Conservation (phyloP, 2,797 vertebrate species). For the Falco cherrug region DNA sequence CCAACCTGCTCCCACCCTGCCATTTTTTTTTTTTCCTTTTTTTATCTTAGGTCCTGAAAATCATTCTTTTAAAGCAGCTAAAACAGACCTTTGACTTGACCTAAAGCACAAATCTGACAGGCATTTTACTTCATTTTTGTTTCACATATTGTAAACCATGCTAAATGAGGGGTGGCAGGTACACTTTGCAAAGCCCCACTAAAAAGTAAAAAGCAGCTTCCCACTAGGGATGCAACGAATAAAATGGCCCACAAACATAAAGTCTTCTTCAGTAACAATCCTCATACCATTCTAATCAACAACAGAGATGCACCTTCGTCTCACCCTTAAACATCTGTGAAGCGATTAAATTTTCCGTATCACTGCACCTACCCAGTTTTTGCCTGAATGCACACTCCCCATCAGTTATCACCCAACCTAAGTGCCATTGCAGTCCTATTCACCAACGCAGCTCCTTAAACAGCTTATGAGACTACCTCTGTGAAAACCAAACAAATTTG, state of each 20-base stretch:
- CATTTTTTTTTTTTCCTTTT: background rate
- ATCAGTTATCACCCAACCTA: fast-evolving
- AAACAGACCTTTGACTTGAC: background rate
- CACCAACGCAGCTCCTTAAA: background rate
- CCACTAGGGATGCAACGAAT: background rate
- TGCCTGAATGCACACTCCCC: background rate
- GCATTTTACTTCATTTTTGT: too few relatives aligned
- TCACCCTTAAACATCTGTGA: background rate
- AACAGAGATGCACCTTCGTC: background rate
- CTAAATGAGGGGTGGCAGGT: too few relatives aligned
- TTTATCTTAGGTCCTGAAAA: background rate
- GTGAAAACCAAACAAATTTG: fast-evolving
- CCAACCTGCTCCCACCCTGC: too few relatives aligned
- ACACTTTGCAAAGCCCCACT: background rate
- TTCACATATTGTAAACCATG: too few relatives aligned
- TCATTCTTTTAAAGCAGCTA: background rate
- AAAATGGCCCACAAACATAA: fast-evolving
- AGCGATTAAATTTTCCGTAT: fast-evolving
- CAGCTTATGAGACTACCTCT: background rate
- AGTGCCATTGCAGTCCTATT: background rate
- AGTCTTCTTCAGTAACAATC: fast-evolving
- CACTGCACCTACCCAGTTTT: background rate
- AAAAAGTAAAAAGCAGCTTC: background rate
- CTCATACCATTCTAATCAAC: background rate
- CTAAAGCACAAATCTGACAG: background rate